phyloP scores from a whole-genome alignment of 2,888 invertebrate genomes.

The Pinctada fucata region DNA sequence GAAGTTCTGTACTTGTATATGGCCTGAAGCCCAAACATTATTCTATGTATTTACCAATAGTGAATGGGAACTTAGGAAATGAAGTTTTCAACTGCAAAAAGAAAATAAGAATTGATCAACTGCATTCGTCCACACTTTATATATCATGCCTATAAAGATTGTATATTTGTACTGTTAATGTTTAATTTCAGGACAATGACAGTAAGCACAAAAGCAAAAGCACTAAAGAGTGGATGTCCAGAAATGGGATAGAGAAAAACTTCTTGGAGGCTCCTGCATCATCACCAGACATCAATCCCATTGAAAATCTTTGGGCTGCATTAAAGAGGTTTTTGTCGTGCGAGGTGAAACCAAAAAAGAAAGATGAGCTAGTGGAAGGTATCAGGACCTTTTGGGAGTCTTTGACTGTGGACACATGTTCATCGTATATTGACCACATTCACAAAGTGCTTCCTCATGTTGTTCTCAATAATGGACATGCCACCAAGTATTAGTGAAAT shows the following conservation, averaged over 20 bases:
- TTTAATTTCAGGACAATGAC: slow-evolving; percentile 45
- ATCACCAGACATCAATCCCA: slow-evolving; percentile 42
- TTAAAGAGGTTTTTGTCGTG: slow-evolving; percentile 30
- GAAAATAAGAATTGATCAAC: no score
- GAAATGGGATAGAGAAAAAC: slow-evolving; percentile 14
- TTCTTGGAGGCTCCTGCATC: slow-evolving; percentile 37
- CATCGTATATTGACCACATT: slow-evolving; percentile 40
- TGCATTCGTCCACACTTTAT: no score
- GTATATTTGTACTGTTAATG: no score
- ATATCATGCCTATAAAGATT: no score
- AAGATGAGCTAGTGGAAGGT: slow-evolving; percentile 36
- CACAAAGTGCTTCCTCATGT: slow-evolving; percentile 40
- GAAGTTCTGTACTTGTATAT: no score
- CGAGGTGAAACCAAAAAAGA: slow-evolving; percentile 34
- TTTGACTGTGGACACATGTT: slow-evolving; percentile 37
- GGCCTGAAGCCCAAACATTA: no score
- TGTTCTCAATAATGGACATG: slow-evolving; percentile 24
- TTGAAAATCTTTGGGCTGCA: slow-evolving; percentile 40
- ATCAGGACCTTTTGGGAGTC: slow-evolving; percentile 36
- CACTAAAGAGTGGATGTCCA: slow-evolving; percentile 37
- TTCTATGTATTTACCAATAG: no score
- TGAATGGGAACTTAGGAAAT: no score
- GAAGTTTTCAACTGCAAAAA: no score
- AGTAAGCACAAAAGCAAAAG: slow-evolving; percentile 43
- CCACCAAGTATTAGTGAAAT: no score